Conservation (phyloP, 2,797 vertebrate genomes). For the Eulemur albifrons region DNA sequence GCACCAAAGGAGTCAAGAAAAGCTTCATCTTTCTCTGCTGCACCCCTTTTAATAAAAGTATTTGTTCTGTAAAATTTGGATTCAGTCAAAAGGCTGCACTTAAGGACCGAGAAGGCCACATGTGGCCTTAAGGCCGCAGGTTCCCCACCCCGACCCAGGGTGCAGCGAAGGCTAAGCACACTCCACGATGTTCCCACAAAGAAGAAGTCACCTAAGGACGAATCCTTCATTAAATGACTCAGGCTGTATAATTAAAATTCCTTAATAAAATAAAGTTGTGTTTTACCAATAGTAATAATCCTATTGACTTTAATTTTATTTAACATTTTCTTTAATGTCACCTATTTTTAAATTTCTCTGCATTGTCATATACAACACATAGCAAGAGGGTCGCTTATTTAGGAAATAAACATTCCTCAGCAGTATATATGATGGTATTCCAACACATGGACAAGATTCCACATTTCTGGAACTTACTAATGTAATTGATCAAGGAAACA, state of each 20-base stretch:
- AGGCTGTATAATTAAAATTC: not conserved
- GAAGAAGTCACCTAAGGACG: not conserved
- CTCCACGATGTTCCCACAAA: not conserved
- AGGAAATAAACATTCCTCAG: not conserved
- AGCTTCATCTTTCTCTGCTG: not conserved
- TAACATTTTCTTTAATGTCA: not conserved
- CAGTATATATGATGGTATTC: not conserved
- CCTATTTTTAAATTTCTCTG: not conserved
- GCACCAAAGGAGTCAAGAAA: not conserved
- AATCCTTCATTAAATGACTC: not conserved
- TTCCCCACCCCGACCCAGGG: too few relatives aligned
- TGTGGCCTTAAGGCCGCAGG: not conserved
- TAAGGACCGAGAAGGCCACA: not conserved
- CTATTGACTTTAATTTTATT: slow-evolving; percentile 23
- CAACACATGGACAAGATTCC: not conserved
- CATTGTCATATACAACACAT: not conserved
- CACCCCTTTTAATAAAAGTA: not conserved
- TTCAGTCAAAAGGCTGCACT: not conserved
- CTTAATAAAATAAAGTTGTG: not conserved
- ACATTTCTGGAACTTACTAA: not conserved
- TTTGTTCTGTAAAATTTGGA: not conserved
- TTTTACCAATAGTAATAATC: slow-evolving; percentile 3
- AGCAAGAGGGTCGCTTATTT: not conserved
- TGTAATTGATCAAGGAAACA: not conserved
- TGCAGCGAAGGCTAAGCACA: not conserved